These are phyloP conservation scores for Nothobranchius kuhntae DNA, from an alignment of 2,113 vertebrate genomes.

Conservation along the genomic window DNA sequence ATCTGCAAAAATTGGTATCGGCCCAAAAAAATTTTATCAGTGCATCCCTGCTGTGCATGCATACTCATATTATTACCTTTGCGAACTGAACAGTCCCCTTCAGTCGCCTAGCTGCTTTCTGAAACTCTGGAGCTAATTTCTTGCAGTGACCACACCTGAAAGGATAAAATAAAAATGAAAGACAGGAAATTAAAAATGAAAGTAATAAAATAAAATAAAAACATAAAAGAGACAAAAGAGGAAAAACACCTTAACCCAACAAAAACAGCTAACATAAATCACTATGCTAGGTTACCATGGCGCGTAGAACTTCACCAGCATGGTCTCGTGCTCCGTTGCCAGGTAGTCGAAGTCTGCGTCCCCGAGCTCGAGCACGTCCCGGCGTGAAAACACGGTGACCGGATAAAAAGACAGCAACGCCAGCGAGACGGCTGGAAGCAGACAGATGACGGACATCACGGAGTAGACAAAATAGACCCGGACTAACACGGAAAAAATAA, in stretches of 20 bases:
- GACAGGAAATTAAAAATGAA: too few relatives aligned
- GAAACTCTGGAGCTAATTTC: constrained; percentile 78
- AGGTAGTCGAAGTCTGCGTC: constrained; percentile 78
- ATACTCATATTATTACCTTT: constrained; percentile 62
- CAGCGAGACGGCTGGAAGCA: constrained; percentile 21
- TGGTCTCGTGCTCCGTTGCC: constrained; percentile 75
- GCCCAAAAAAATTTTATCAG: too few relatives aligned
- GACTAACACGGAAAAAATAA: too few relatives aligned
- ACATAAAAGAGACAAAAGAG: not conserved
- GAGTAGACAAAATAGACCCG: not conserved
- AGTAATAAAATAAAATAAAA: too few relatives aligned
- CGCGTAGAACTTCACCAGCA: constrained; percentile 81
- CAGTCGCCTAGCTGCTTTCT: constrained; percentile 71
- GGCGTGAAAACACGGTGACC: constrained; percentile 23
- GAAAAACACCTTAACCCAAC: not conserved
- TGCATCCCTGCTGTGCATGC: too few relatives aligned
- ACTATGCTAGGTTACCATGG: constrained; percentile 68
- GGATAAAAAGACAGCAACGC: constrained; percentile 18
- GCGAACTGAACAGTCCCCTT: constrained; percentile 72
- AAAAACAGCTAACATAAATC: not conserved
- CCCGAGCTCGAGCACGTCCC: constrained; percentile 72
- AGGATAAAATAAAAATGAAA: fast-evolving
- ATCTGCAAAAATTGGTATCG: too few relatives aligned
- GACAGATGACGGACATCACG: constrained; percentile 34
- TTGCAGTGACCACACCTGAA: constrained; percentile 80